phyloP scores from a whole-genome alignment of 2,888 invertebrate genomes.

The Lymantria monacha region DNA sequence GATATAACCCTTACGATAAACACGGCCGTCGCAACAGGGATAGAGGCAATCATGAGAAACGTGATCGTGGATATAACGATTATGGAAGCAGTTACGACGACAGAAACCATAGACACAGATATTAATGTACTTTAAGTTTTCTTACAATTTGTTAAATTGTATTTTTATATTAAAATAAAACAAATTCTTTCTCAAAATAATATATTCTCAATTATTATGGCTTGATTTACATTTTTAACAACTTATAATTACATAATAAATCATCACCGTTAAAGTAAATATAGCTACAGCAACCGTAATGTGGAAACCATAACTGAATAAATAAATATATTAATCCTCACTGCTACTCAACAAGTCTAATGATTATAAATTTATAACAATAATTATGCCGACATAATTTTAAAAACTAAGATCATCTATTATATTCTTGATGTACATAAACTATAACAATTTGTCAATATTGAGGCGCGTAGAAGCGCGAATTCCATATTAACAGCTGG shows the following conservation, averaged over 20 bases:
- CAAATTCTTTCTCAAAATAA: conserved; percentile 70
- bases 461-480: conserved; percentile 36
- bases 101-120: conserved; percentile 25
- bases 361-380: conserved; percentile 77
- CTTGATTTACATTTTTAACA: conserved; percentile 82
- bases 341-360: conserved; percentile 79
- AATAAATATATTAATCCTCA: conserved; percentile 76
- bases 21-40: conserved; percentile 34
- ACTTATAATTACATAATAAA: conserved; percentile 80
- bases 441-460: conserved; percentile 59
- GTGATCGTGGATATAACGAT: conserved; percentile 15
- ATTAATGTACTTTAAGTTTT: conserved; percentile 24
- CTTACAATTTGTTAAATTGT: background rate
- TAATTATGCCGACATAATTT: conserved; percentile 74
- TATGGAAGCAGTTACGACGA: conserved; percentile 7
- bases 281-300: conserved; percentile 73
- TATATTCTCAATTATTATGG: conserved; percentile 82
- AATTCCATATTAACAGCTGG: conserved; percentile 23
- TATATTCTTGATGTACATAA: conserved; percentile 56
- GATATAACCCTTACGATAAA: conserved; percentile 26
- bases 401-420: conserved; percentile 56
- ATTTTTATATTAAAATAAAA: conserved; percentile 35
- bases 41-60: conserved; percentile 2
- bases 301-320: conserved; percentile 72
- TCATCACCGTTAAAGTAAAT: conserved; percentile 78